Percentiles rank a stretch among this genome's conserved stretches.
phyloP scores from a whole-genome alignment of 2,113 vertebrate species.

The Ginglymostoma cirratum region DNA sequence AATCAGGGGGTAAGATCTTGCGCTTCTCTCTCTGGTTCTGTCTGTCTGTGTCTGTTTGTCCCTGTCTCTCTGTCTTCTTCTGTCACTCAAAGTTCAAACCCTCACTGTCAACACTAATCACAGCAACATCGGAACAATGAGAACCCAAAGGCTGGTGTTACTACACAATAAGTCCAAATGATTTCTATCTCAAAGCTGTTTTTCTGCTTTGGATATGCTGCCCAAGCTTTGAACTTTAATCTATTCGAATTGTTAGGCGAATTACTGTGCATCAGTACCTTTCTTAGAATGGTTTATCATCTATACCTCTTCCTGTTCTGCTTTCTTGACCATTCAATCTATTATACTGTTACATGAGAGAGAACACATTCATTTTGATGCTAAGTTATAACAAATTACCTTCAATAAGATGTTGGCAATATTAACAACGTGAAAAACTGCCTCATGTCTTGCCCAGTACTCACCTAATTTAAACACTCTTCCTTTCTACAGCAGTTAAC shows the following conservation, averaged over 20 bases:
- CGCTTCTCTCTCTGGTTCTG: too few species aligned
- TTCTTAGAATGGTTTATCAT: neutral
- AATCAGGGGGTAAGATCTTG: too few species aligned
- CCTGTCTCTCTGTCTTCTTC: too few species aligned
- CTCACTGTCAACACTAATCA: too few species aligned
- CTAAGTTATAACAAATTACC: neutral
- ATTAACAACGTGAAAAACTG: conserved; percentile 1
- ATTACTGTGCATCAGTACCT: neutral
- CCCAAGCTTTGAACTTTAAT: neutral
- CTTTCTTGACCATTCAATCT: neutral
- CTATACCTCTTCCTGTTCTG: neutral
- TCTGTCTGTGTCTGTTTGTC: too few species aligned
- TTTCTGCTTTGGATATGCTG: neutral
- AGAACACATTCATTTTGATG: neutral
- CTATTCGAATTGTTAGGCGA: neutral
- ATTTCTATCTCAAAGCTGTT: neutral
- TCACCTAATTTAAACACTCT: neutral
- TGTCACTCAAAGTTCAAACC: too few species aligned
- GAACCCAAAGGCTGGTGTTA: too few species aligned
- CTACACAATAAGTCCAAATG: neutral
- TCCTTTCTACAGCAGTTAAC: neutral
- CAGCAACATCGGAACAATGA: too few species aligned
- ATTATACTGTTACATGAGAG: neutral
- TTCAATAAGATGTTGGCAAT: neutral
- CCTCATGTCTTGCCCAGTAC: neutral